phyloP scores from a whole-genome alignment of 2,888 invertebrate genomes.

The Anagyrus pseudococci region DNA sequence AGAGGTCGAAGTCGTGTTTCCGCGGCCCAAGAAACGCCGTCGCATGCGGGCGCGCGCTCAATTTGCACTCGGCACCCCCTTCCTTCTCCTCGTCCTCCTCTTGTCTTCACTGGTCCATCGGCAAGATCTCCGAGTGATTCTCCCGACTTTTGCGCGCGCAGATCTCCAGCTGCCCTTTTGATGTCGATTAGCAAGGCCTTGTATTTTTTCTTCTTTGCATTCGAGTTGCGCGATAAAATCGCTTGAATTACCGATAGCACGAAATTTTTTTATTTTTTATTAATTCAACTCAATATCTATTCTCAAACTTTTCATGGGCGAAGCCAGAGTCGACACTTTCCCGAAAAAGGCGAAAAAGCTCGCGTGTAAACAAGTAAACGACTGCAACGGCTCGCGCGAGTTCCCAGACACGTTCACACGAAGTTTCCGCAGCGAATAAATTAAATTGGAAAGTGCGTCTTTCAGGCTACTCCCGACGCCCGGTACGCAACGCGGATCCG shows the following conservation, averaged over 20 bases:
- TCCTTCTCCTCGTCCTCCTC: too few species aligned
- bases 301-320: too few species aligned
- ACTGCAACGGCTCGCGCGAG: neutral
- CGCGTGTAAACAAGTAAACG: neutral
- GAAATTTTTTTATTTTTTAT: too few species aligned
- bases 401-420: conserved; percentile 17
- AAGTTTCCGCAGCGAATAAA: conserved; percentile 51
- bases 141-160: too few species aligned
- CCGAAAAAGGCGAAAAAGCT: neutral
- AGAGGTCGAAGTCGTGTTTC: conserved; percentile 56
- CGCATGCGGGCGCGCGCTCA: conserved; percentile 21
- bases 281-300: too few species aligned
- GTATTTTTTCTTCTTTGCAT: neutral
- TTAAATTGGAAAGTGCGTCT: conserved; percentile 49
- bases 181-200: too few species aligned
- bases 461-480: too few species aligned
- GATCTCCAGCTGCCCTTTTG: too few species aligned
- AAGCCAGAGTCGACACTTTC: too few species aligned
- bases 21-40: conserved; percentile 34
- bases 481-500: too few species aligned
- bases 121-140: too few species aligned
- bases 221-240: neutral
- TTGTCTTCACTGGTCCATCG: too few species aligned
- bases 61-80: conserved; percentile 17
- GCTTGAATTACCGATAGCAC: neutral